Base-by-base conservation (phyloP, 2,113 vertebrate genomes). In the Pedionomus torquatus region DNA sequence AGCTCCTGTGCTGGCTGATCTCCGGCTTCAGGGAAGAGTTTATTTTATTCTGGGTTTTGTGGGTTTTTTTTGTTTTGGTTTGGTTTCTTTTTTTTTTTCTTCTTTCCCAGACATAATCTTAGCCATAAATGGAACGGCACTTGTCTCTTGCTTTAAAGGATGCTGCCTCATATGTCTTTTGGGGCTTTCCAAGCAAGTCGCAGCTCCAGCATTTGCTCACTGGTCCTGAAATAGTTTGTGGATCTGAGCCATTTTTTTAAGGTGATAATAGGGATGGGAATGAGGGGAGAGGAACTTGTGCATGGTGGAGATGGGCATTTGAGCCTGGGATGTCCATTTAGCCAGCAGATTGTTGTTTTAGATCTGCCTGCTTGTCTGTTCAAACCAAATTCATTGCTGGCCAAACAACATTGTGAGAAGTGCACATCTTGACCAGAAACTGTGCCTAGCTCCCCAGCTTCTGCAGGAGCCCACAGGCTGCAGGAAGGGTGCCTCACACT, bases 1-100 rank as follows among this genome's bases (percentile, higher is more conserved):
- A 91, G 61, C 94, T 96, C 91, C 91, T 93, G 91, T 94, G 82
- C 70, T 95, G 91, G 87, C 89, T 93, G 87, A 79, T 68, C 65
- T 68, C 57, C 9, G 20, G 35, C 51, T 71, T 83, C 7, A 24
- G 37, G 68, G 78, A 63, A 87, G 69, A 81, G 41, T 83, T 92
- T 74, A 49, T 54, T 74, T 82, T n/a, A 26, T 49, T 51, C 3
- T 28, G 46, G 46, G 46, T 20, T 46, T 46, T 46, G 46, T 46
- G 46, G 44, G 17, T 11, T 16, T 39, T 28, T 28, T 17, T 44
- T n/a, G 10, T 41, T 41, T 41, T 41, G 41, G 41, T 41, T 41
- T 41, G 13, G 12, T 25, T 26, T 25, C 33, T 19, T 43, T 46
- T 30, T 33, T 55, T 52, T 5, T 7, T 39, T 31, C 20, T 3